phyloP scores from a whole-genome alignment of 1,140 invertebrate genomes.

The Drosophila ogumai region DNA sequence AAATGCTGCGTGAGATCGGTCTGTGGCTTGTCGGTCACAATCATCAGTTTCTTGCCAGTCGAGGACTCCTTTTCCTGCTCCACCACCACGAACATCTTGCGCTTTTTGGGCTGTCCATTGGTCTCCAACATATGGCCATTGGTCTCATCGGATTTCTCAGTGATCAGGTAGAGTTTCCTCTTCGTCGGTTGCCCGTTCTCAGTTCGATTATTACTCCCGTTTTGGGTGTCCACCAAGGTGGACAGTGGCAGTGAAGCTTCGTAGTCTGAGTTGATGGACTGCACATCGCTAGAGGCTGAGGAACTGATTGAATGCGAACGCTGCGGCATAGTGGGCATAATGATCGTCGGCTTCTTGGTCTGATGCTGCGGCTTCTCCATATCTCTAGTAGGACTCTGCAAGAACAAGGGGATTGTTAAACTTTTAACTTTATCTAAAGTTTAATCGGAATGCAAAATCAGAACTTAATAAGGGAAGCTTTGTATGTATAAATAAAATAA shows the following conservation, averaged over 20 bases:
- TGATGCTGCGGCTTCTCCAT: constrained; percentile 4
- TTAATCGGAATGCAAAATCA: not conserved
- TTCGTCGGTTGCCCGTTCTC: constrained; percentile 54
- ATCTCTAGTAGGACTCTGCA: constrained; percentile 37
- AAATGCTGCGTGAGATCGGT: constrained; percentile 71
- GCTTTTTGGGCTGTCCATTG: constrained; percentile 61
- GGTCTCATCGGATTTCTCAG: constrained; percentile 68
- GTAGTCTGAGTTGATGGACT: constrained; percentile 68
- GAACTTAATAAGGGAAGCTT: not conserved
- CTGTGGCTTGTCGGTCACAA: constrained; percentile 72
- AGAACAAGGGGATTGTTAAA: not conserved
- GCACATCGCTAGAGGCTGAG: constrained; percentile 74
- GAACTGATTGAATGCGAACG: constrained; percentile 79
- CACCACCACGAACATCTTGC: constrained; percentile 80
- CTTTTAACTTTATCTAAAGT: no score
- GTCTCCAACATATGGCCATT: constrained; percentile 21
- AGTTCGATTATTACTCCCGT: constrained; percentile 3
- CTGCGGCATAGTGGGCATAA: constrained; percentile 61
- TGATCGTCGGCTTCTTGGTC: constrained; percentile 35
- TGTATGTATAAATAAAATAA: not conserved
- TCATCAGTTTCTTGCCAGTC: constrained; percentile 66
- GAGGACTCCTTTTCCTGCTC: constrained; percentile 69
- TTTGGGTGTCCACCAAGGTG: constrained; percentile 39
- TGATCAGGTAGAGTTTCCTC: constrained; percentile 75
- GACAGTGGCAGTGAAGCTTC: constrained; percentile 58